Evolutionary conservation across 1,140 invertebrate genomes (phyloP).

Genomic region (Drosophila navojoa): DNA sequence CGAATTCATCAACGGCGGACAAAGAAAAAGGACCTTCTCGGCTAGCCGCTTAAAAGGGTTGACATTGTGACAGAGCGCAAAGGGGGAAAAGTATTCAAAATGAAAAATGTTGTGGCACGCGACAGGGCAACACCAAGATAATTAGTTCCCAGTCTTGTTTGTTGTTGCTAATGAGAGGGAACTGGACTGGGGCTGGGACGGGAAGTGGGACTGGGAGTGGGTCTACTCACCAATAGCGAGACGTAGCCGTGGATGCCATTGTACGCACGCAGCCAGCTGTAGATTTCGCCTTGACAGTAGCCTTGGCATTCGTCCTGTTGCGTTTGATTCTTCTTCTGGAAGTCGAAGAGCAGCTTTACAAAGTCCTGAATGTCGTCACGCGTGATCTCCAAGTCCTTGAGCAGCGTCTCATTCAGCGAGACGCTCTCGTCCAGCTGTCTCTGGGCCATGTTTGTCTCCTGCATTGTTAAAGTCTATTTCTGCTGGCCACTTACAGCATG

Average conservation of each 20-base stretch:
- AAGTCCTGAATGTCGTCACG: conserved; percentile 55
- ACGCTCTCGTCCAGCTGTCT: conserved; percentile 6
- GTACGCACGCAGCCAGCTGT: conserved; percentile 67
- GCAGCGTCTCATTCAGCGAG: conserved; percentile 46
- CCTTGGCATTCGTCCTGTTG: conserved; percentile 57
- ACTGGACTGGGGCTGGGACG: no score
- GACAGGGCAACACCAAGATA: conserved; percentile 42
- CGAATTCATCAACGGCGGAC: conserved; percentile 33
- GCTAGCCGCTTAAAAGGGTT: conserved; percentile 12
- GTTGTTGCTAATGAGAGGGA: conserved; percentile 11
- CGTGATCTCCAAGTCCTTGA: conserved; percentile 42
- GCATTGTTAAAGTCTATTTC: conserved; percentile 34
- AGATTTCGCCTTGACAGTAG: conserved; percentile 76
- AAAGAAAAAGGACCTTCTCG: not conserved
- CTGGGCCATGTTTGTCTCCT: conserved; percentile 46
- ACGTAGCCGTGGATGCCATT: conserved; percentile 79
- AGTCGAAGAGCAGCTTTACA: conserved; percentile 42
- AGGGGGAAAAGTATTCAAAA: not conserved
- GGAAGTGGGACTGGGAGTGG: not conserved
- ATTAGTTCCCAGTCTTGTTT: conserved; percentile 28
- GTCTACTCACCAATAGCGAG: conserved; percentile 72
- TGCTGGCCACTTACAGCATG: conserved; percentile 8
- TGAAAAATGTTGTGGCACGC: conserved; percentile 51
- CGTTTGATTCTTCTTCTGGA: conserved; percentile 54
- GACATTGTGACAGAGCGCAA: conserved; percentile 27